Conservation (phyloP, 2,888 invertebrate genomes). For the Drosophila longiperda region DNA sequence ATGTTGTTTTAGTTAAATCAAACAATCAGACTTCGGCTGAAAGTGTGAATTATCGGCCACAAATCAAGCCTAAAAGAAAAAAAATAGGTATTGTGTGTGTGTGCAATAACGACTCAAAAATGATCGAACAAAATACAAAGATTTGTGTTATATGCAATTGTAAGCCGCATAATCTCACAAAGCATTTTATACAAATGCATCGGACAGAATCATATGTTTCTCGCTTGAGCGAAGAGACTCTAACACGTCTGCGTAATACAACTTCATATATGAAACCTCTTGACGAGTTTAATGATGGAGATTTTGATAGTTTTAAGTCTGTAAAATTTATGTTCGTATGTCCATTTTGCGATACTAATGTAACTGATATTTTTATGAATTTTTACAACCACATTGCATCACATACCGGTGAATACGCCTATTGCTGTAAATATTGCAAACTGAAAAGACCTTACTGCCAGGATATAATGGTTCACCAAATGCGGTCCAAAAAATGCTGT, state of each 20-base stretch:
- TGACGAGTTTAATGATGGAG: neutral
- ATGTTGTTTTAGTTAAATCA: constrained; percentile 21
- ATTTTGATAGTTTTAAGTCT: neutral
- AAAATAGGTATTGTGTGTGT: neutral
- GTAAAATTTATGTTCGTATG: constrained; percentile 2
- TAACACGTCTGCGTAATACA: constrained; percentile 2
- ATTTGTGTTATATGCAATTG: constrained; percentile 21
- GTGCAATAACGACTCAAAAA: constrained; percentile 14
- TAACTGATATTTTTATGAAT: constrained; percentile 8
- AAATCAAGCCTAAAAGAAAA: neutral
- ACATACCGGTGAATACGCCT: constrained; percentile 30
- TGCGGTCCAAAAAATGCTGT: constrained; percentile 14
- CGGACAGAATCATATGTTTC: constrained; percentile 32
- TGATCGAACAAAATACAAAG: constrained; percentile 18
- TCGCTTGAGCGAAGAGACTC: constrained; percentile 9
- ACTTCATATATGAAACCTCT: neutral
- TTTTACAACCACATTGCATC: constrained; percentile 28
- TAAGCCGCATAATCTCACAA: constrained; percentile 20
- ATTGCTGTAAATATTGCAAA: constrained; percentile 25
- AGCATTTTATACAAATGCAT: constrained; percentile 21
- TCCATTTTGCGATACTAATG: constrained; percentile 12
- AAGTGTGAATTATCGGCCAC: neutral
- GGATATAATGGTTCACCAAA: constrained; percentile 13
- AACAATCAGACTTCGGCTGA: neutral
- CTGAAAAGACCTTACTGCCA: constrained; percentile 8